Evolutionary conservation across 2,797 vertebrate species (phyloP), one percentile per base, ranked within the genome.

Genomic region (Chaenodraco wilsoni): DNA sequence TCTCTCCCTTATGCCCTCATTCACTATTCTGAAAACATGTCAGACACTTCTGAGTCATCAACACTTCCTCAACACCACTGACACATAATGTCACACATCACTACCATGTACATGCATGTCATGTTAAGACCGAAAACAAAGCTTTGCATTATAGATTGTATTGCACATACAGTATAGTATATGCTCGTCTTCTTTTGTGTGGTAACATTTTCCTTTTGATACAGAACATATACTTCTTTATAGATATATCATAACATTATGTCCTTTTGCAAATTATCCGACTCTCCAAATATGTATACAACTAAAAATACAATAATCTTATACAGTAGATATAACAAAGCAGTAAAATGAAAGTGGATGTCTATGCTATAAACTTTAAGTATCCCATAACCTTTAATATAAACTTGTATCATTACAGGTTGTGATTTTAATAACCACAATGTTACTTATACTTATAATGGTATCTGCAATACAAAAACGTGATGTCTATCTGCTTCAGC

Each of bases 11-110:
- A n/a, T n/a, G 52, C 21, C 40, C 45, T 62, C 13, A 45, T 44
- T 65, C 19, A 19, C 21, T 21, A 14, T 31, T 12, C 27, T 15
- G 15, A 23, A 23, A 14, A 65, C 62, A 31, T 49, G 41, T 43
- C 48, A 54, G n/a, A 55, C 69, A 66, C 5, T 21, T 45, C 3
- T 44, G 46, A 55, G 43, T 55, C 19, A 55, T 61, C 16, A 43
- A 9, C 23, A 19, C 19, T 31, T 31, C 27, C 17, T 41, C 3
- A 37, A 48, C 64, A 60, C 43, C 50, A 65, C 55, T 44, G 46
- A 58, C 23, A 65, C 31, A 66, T 51, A 17, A 49, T 55, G 43
- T 64, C 33, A 69, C 6, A 9, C 41, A 54, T 49, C 16, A 8
- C 21, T 37, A 21, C 43, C 7, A 69, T 59, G 43, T 70, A 33